Evolutionary conservation across 2,888 invertebrate genomes (phyloP).

Genomic region (Erebia epiphron): DNA sequence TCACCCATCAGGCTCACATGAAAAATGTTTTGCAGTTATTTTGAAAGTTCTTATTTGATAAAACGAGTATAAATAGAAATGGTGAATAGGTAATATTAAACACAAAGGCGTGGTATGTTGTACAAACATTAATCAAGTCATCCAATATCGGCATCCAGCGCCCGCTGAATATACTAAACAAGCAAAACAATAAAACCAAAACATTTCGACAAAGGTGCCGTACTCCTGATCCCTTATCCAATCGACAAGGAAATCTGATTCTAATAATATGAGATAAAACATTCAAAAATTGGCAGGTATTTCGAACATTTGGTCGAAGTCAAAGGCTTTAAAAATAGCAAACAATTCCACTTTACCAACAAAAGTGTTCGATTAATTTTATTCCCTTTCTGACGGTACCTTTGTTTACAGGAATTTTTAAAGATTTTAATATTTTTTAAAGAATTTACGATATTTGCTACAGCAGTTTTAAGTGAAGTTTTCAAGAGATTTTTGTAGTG

Average conservation of each 20-base stretch:
- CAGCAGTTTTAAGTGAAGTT: no score
- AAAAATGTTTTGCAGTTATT: not conserved
- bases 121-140: conserved; percentile 23
- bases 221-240: conserved; percentile 1
- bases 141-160: conserved; percentile 17
- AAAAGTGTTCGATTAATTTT: conserved; percentile 22
- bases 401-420: conserved; percentile 19
- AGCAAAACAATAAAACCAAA: conserved; percentile 18
- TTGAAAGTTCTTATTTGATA: not conserved
- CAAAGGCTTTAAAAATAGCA: conserved; percentile 15
- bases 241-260: conserved; percentile 13
- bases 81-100: not conserved
- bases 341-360: conserved; percentile 15
- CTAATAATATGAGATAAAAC: conserved; percentile 6
- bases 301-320: conserved; percentile 7
- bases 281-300: conserved; percentile 19
- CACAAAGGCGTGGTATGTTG: conserved; percentile 11
- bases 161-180: conserved; percentile 20
- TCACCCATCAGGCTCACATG: no score
- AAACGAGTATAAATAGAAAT: not conserved
- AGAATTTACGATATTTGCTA: not conserved
- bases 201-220: conserved; percentile 11
- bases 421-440: not conserved
- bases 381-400: conserved; percentile 25
- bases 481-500: no score